A percentile compares a stretch with the other conserved stretches of the same genome.
phyloP scores from a whole-genome alignment of 92 coral and sea anemone genomes.

The Micromussa lordhowensis region DNA sequence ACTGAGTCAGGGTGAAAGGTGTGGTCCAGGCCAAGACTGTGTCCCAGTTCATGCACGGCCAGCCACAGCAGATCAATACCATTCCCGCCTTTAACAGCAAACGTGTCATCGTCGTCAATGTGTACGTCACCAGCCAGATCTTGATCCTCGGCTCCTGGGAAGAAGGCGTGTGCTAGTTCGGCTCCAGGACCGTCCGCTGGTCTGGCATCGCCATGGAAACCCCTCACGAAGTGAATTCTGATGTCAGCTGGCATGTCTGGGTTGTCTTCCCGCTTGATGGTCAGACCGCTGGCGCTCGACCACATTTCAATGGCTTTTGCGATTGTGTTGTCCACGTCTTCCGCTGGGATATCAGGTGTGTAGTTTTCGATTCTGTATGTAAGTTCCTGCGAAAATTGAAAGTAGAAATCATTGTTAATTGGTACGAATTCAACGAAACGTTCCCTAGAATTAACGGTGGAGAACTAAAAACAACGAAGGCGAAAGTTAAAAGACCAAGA shows the following conservation, averaged over 20 bases:
- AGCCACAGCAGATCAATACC: constrained; percentile 80
- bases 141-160: constrained; percentile 59
- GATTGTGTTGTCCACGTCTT: constrained; percentile 62
- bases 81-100: constrained; percentile 32
- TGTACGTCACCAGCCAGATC: constrained; percentile 81
- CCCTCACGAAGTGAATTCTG: constrained; percentile 48
- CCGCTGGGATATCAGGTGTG: constrained; percentile 60
- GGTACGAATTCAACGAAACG: not conserved
- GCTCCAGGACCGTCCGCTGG: constrained; percentile 70
- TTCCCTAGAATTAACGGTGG: not conserved
- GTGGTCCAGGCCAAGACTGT: constrained; percentile 81
- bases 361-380: constrained; percentile 74
- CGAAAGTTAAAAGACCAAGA: too few relatives aligned
- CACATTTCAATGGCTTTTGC: constrained; percentile 69
- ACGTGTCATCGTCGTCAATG: constrained; percentile 78
- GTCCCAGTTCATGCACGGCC: constrained; percentile 81
- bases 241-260: constrained; percentile 33
- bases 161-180: constrained; percentile 71
- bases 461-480: too few relatives aligned
- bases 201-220: constrained; percentile 58
- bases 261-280: constrained; percentile 56
- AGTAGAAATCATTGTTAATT: not conserved
- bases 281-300: constrained; percentile 54
- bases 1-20: constrained; percentile 61
- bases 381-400: constrained; percentile 44